phyloP scores from a whole-genome alignment of 2,888 invertebrate genomes.

The Phragmatobia fuliginosa region DNA sequence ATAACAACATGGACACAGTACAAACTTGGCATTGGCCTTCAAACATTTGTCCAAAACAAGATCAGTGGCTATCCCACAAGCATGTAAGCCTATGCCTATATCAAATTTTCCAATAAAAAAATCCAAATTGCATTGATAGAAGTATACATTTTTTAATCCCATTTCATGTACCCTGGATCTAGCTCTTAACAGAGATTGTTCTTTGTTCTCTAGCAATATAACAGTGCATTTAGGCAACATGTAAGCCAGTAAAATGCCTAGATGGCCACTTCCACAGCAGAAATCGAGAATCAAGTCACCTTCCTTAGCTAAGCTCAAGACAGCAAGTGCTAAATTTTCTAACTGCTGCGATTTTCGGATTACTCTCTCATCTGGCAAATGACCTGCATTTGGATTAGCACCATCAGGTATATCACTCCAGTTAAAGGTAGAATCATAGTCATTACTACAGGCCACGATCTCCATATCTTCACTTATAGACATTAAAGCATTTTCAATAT shows the following conservation, averaged over 20 bases:
- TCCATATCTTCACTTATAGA: slow-evolving; percentile 76
- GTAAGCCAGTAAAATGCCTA: slow-evolving; percentile 94
- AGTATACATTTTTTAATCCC: slow-evolving; percentile 90
- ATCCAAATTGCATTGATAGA: slow-evolving; percentile 96
- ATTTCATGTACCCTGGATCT: slow-evolving; percentile 89
- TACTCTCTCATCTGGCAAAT: slow-evolving; percentile 91
- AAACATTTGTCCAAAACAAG: slow-evolving; percentile 95
- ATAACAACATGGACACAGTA: slow-evolving; percentile 97
- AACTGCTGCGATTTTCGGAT: slow-evolving; percentile 94
- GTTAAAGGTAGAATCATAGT: slow-evolving; percentile 75
- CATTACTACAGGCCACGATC: slow-evolving; percentile 67
- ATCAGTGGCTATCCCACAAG: slow-evolving; percentile 98
- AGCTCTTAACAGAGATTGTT: slow-evolving; percentile 93
- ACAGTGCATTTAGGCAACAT: slow-evolving; percentile 92
- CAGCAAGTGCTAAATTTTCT: slow-evolving; percentile 93
- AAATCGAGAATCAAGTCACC: slow-evolving; percentile 95
- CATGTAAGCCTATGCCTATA: slow-evolving; percentile 96
- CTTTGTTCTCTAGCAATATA: slow-evolving; percentile 96
- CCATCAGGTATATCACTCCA: slow-evolving; percentile 91
- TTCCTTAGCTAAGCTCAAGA: slow-evolving; percentile 89
- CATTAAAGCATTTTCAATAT: slow-evolving; percentile 89
- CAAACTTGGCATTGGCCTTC: slow-evolving; percentile 91
- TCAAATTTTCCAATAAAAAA: slow-evolving; percentile 94
- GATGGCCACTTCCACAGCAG: slow-evolving; percentile 97
- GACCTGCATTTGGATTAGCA: slow-evolving; percentile 92